These are phyloP conservation scores for Betta splendens DNA, from an alignment of 2,797 vertebrate genomes.

Conservation along the genomic window DNA sequence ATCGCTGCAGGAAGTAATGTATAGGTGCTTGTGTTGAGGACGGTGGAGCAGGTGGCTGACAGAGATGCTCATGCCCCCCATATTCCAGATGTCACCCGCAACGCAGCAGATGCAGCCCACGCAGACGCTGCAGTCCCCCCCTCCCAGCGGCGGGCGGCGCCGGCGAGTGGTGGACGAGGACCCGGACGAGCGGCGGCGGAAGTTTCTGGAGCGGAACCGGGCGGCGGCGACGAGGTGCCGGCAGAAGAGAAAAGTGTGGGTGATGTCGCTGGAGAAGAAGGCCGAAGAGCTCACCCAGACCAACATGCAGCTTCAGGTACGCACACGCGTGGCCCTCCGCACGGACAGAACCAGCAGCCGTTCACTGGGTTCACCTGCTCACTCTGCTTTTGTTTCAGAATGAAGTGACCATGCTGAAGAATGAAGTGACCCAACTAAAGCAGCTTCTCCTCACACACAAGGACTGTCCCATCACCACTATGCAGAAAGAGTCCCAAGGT, in stretches of 20 bases:
- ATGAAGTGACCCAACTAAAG: conserved; percentile 98
- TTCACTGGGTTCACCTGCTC: conserved; percentile 7
- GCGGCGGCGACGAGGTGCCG: conserved; percentile 97
- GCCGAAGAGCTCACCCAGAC: conserved; percentile 99
- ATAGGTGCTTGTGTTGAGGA: conserved; percentile 59
- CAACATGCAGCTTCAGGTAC: conserved; percentile 99
- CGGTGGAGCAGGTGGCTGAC: conserved; percentile 55
- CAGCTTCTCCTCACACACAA: conserved; percentile 99
- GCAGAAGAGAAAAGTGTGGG: conserved; percentile 99
- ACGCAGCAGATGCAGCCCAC: conserved; percentile 98
- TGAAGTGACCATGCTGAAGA: conserved; percentile 99
- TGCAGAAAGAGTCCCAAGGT: conserved; percentile 99
- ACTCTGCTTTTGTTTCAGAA: conserved; percentile 84
- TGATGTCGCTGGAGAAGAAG: conserved; percentile 99
- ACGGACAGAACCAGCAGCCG: background rate
- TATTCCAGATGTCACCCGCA: conserved; percentile 91
- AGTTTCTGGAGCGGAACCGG: conserved; percentile 98
- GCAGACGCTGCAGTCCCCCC: conserved; percentile 93
- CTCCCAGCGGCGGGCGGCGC: conserved; percentile 91
- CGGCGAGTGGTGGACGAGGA: conserved; percentile 96
- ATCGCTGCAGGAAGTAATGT: conserved; percentile 66
- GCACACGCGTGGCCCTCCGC: background rate
- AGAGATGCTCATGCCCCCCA: conserved; percentile 40
- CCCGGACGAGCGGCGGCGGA: conserved; percentile 94
- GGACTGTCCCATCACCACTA: conserved; percentile 99